Evolutionary conservation across 1,140 invertebrate species (phyloP).

Genomic region (Dendroctonus valens): DNA sequence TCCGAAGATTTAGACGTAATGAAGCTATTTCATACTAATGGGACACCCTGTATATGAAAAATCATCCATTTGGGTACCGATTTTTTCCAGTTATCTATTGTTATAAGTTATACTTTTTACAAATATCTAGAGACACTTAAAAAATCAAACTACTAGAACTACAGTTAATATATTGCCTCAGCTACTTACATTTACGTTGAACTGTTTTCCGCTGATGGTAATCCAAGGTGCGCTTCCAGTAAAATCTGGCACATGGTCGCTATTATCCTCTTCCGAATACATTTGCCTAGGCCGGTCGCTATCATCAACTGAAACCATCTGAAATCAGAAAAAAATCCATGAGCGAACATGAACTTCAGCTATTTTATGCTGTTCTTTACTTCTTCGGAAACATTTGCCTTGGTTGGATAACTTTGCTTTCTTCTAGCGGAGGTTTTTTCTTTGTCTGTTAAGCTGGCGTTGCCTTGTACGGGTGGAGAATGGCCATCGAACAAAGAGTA

Average conservation of each 20-base stretch:
- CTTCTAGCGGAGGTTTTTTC: conserved; percentile 61
- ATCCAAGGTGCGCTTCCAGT: conserved; percentile 49
- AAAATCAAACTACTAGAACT: background rate
- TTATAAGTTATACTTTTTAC: too few relatives aligned
- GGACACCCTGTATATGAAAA: too few relatives aligned
- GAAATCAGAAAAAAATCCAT: background rate
- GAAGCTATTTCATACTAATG: too few relatives aligned
- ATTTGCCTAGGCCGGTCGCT: conserved; percentile 10
- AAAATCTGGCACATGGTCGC: conserved; percentile 46
- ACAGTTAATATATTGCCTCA: too few relatives aligned
- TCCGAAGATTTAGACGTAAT: too few relatives aligned
- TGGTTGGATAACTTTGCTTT: conserved; percentile 72
- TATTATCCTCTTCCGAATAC: conserved; percentile 30
- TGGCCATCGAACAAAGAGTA: conserved; percentile 32
- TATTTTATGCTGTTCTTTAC: conserved; percentile 3
- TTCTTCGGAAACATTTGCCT: conserved; percentile 49
- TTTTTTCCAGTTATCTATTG: too few relatives aligned
- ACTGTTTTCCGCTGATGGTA: conserved; percentile 45
- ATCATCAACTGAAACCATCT: conserved; percentile 18
- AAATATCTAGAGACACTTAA: too few relatives aligned
- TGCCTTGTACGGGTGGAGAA: conserved; percentile 2
- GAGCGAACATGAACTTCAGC: background rate
- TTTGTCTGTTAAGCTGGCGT: conserved; percentile 25
- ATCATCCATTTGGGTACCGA: too few relatives aligned
- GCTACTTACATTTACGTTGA: conserved; percentile 13